Evolutionary conservation across 2,113 vertebrate species (phyloP), one percentile per base, ranked within the genome.

Genomic region (Raja brachyura): DNA sequence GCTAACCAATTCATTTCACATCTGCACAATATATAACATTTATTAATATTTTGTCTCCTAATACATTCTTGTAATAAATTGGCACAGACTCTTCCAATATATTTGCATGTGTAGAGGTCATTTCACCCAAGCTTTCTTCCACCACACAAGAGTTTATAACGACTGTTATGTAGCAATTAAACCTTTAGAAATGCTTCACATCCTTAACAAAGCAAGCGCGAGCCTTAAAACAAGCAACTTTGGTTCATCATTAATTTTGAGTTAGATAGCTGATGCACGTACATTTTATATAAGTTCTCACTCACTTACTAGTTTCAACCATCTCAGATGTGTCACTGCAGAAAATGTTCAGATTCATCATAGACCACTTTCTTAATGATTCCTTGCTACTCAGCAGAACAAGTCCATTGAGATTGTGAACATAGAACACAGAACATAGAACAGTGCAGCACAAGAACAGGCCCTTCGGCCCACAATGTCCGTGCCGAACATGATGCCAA

Each of bases 291-390:
- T 25, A 66, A 92, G 90, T 74, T 92, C 25, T 92, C 33, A 70
- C 39, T 92, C 68, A 92, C 33, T 92, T 70, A 73, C 66, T 92
- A 20, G 48, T 92, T 70, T 73, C 33, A 92, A 68, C 39, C 90
- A 73, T 73, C n/a, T n/a, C 25, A n/a, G 33, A 48, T 66, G 25
- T 92, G 39, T 68, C 90, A 73, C 54, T 73, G 66, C 90, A 92
- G 90, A 14, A 63, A 48, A 66, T 90, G 31, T 92, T 54, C 68
- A 92, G 33, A 74, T 70, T 92, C 33, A 92, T 74, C 54, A 92
- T 22, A 70, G 7, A 25, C 63, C 8, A 92, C 73, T 92, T 73
- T 54, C 31, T 92, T 92, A 92, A 92, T 28, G 39, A 74, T 92
- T 33, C 33, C 70, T 48, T 92, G 25, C 66, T 73, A 74, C 68